Evolutionary conservation across 2,113 vertebrate genomes (phyloP).

Genomic region (Oncorhynchus mykiss): DNA sequence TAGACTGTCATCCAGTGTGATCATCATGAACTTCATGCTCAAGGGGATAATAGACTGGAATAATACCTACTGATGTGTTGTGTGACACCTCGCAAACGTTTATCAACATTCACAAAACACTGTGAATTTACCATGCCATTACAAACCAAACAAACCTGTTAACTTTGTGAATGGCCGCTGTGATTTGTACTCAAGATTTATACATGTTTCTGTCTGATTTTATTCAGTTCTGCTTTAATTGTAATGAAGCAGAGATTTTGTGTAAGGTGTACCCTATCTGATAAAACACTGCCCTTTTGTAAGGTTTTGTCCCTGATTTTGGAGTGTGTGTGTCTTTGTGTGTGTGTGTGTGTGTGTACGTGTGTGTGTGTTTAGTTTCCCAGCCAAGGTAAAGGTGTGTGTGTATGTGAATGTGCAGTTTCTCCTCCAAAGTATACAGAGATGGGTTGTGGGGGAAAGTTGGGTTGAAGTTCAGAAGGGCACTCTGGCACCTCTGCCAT

Average conservation of each 20-base stretch:
- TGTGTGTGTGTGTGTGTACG: background rate
- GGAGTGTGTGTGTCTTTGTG: background rate
- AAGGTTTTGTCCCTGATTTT: constrained; percentile 1
- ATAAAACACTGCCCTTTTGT: constrained; percentile 26
- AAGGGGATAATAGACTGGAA: too few relatives aligned
- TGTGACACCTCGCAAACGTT: too few relatives aligned
- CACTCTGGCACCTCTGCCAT: too few relatives aligned
- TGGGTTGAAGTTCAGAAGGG: background rate
- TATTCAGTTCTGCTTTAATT: background rate
- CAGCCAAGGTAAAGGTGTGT: background rate
- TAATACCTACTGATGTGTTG: too few relatives aligned
- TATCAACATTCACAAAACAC: too few relatives aligned
- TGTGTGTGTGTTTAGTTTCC: background rate
- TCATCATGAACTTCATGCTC: too few relatives aligned
- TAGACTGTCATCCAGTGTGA: too few relatives aligned
- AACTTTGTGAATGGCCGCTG: background rate
- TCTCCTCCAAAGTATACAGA: background rate
- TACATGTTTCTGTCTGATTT: constrained; percentile 16
- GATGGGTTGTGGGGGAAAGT: background rate
- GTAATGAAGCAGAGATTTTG: background rate
- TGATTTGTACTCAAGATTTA: constrained; percentile 2
- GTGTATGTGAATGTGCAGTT: background rate
- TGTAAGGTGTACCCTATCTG: background rate
- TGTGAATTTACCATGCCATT: background rate
- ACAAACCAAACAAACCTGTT: constrained; percentile 8